Conservation (phyloP, 2,888 invertebrate genomes). For the Myopa testacea region DNA sequence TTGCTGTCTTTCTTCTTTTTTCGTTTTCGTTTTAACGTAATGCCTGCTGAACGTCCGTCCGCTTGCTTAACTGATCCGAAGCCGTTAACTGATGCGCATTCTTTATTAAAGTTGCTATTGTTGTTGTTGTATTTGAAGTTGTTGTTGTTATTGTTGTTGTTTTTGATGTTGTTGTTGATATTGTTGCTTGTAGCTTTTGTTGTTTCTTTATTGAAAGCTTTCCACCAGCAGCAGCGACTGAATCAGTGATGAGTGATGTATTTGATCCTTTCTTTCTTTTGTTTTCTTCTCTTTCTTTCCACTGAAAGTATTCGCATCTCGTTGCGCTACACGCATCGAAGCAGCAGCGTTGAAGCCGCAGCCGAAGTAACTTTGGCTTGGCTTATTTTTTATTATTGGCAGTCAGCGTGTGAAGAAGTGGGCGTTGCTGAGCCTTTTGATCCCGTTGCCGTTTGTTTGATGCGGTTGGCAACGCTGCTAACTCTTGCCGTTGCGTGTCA, state of each 20-base stretch:
- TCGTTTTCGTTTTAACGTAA: neutral
- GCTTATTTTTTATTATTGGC: too few relatives aligned
- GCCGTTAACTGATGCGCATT: constrained; percentile 17
- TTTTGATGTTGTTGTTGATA: neutral
- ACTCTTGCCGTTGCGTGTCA: constrained; percentile 25
- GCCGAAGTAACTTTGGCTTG: neutral
- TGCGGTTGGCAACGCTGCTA: constrained; percentile 12
- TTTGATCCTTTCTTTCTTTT: too few relatives aligned
- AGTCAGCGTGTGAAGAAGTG: constrained; percentile 35
- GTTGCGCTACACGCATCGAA: too few relatives aligned
- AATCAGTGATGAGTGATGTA: neutral
- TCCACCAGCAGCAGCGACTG: neutral
- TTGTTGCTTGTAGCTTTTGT: too few relatives aligned
- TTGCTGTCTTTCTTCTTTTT: neutral
- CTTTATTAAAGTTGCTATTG: neutral
- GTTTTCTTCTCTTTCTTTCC: neutral
- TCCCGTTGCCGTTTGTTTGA: constrained; percentile 30
- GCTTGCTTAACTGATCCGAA: constrained; percentile 6
- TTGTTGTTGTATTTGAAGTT: neutral
- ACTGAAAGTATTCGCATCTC: too few relatives aligned
- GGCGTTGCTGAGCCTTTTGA: constrained; percentile 37
- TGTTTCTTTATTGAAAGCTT: neutral
- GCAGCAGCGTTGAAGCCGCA: neutral
- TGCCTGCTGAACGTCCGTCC: neutral
- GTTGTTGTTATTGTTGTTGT: neutral